A percentile compares a stretch with the other conserved stretches of the same genome.
Conservation (phyloP, 1,140 invertebrate genomes). For the Anagrus nilaparvatae region DNA sequence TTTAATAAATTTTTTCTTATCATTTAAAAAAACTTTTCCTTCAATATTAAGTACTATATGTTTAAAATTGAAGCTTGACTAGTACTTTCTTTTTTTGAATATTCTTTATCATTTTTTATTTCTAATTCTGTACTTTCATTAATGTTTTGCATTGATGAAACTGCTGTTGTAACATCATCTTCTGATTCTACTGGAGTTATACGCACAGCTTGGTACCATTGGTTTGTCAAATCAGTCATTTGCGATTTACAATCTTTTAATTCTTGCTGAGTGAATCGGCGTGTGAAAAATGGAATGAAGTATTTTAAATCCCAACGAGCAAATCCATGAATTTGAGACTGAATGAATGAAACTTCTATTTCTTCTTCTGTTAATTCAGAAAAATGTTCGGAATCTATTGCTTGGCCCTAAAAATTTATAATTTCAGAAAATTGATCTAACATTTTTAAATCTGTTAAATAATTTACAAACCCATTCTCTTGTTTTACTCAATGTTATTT, state of each 20-base stretch:
- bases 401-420: conserved; percentile 59
- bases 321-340: conserved; percentile 69
- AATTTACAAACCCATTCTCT: conserved; percentile 72
- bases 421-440: conserved; percentile 14
- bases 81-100: conserved; percentile 28
- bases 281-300: conserved; percentile 90
- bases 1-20: conserved; percentile 4
- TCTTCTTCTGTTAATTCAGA: conserved; percentile 94
- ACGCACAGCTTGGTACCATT: conserved; percentile 91
- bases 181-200: conserved; percentile 67
- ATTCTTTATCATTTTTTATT: conserved; percentile 18
- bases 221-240: conserved; percentile 91
- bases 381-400: conserved; percentile 91
- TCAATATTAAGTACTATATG: conserved; percentile 26
- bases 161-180: conserved; percentile 45
- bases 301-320: conserved; percentile 85
- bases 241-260: conserved; percentile 89
- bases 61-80: conserved; percentile 38
- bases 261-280: conserved; percentile 89
- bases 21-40: no score
- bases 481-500: conserved; percentile 90
- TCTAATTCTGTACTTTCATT: conserved; percentile 22
- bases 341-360: conserved; percentile 63
- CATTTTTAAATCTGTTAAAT: neutral
- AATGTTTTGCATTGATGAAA: conserved; percentile 32